Evolutionary conservation across 2,113 vertebrate genomes (phyloP).

Genomic region (Cyphomyrus discorhynchus): DNA sequence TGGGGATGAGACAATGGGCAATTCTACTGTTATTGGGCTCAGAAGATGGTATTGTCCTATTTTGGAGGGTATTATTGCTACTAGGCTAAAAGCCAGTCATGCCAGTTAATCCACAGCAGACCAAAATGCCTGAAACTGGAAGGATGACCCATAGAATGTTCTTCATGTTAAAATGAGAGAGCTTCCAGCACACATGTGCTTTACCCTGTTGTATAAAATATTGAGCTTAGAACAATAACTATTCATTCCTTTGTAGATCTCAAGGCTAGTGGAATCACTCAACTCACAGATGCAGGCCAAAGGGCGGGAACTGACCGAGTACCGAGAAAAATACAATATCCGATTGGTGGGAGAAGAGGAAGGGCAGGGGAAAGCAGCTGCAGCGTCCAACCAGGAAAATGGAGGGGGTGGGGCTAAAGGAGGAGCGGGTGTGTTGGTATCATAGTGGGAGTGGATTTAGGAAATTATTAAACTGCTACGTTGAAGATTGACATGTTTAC

Average conservation of each 20-base stretch:
- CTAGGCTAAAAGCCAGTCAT: background rate
- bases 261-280: constrained; percentile 73
- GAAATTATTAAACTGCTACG: constrained; percentile 18
- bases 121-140: background rate
- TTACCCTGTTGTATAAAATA: background rate
- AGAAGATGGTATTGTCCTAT: background rate
- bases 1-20: background rate
- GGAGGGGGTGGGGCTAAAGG: constrained; percentile 67
- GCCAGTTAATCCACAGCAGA: background rate
- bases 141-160: background rate
- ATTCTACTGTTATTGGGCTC: background rate
- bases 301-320: constrained; percentile 83
- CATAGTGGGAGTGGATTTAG: constrained; percentile 50
- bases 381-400: constrained; percentile 57
- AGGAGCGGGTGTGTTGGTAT: constrained; percentile 76
- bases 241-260: constrained; percentile 50
- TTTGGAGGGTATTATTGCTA: background rate
- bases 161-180: background rate
- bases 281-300: constrained; percentile 78
- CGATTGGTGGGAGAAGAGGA: constrained; percentile 81
- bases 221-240: background rate
- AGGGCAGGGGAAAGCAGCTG: constrained; percentile 51
- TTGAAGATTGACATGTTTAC: constrained; percentile 6
- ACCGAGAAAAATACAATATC: constrained; percentile 87
- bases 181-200: background rate